Evolutionary conservation across 1,140 invertebrate genomes (phyloP).

Genomic region (Nebria ingens): DNA sequence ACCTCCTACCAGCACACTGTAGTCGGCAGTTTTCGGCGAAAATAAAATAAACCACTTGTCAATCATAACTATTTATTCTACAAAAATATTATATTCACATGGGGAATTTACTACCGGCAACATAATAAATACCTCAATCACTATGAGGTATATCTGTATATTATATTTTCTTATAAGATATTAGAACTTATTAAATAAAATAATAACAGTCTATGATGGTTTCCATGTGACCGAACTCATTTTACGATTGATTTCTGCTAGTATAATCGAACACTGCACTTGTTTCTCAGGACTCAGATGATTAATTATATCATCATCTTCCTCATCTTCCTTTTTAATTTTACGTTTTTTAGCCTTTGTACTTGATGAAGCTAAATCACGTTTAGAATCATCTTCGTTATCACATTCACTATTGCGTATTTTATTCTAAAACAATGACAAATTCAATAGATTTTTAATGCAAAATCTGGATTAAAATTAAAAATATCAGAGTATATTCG

Average conservation of each 20-base stretch:
- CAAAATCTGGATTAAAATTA: no score
- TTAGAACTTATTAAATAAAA: background rate
- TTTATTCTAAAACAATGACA: slow-evolving; percentile 33
- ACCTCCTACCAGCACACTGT: no score
- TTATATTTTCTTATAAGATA: no score
- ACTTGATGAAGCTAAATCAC: slow-evolving; percentile 37
- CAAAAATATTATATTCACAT: no score
- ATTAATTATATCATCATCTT: slow-evolving; percentile 42
- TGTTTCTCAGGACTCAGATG: slow-evolving; percentile 43
- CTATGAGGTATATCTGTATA: no score
- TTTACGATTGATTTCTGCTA: slow-evolving; percentile 64
- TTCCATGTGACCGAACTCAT: slow-evolving; percentile 57
- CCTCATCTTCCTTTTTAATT: slow-evolving; percentile 46
- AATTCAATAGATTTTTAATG: no score
- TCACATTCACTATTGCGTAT: slow-evolving; percentile 34
- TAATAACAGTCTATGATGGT: slow-evolving; percentile 30
- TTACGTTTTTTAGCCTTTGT: slow-evolving; percentile 40
- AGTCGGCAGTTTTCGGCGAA: no score
- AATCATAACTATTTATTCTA: no score
- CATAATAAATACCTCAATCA: no score
- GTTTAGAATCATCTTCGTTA: slow-evolving; percentile 38
- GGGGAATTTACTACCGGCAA: no score
- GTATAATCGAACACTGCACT: slow-evolving; percentile 47
- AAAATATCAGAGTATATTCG: no score
- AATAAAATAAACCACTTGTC: no score